Evolutionary conservation across 2,113 vertebrate species (phyloP).

Genomic region (Oncorhynchus gorbuscha): DNA sequence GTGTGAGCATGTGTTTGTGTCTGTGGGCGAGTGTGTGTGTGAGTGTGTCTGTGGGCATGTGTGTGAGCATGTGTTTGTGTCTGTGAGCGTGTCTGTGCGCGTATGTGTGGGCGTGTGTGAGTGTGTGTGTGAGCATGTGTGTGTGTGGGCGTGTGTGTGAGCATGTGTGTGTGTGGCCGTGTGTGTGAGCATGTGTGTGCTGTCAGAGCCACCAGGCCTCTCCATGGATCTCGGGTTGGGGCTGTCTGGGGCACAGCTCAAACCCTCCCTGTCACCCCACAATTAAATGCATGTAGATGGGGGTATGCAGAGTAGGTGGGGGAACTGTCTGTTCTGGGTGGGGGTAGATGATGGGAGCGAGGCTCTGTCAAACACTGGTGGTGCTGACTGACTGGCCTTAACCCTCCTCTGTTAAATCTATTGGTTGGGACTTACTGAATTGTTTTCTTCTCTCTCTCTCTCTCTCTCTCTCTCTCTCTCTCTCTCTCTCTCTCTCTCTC

Average conservation of each 20-base stretch:
- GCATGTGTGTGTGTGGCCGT: no score
- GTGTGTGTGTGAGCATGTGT: no score
- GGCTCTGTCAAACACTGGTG: constrained; percentile 14
- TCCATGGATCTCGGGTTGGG: background rate
- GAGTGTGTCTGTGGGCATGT: background rate
- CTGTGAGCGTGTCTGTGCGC: no score
- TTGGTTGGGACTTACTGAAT: background rate
- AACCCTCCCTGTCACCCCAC: background rate
- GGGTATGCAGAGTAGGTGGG: background rate
- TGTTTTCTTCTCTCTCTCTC: background rate
- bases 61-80: background rate
- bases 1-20: no score
- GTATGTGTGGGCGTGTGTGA: background rate
- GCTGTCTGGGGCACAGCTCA: background rate
- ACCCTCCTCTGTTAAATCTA: constrained; percentile 7
- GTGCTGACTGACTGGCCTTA: background rate
- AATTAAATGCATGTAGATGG: background rate
- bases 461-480: no score
- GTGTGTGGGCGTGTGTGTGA: no score
- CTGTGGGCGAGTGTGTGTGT: background rate
- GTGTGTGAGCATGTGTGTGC: no score
- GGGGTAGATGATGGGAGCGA: constrained; percentile 10
- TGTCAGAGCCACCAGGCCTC: constrained; percentile 27
- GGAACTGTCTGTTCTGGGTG: background rate
- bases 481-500: background rate